Base-by-base conservation (phyloP, 2,113 vertebrate species). In the Siniperca knerii region DNA sequence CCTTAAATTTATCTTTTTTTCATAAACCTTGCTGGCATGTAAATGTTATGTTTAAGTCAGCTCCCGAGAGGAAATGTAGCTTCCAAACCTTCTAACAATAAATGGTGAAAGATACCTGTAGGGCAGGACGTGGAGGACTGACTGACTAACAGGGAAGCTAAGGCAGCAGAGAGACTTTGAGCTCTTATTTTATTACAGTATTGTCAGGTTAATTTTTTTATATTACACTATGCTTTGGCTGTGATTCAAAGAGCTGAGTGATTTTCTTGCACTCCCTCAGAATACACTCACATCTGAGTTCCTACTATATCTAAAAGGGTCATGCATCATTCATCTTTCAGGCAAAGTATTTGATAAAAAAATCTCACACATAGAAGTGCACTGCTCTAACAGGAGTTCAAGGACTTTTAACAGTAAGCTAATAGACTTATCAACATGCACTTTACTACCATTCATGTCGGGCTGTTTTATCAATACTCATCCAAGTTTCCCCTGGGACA, bases 391-490 rank as follows among this genome's bases (percentile, higher is more conserved):
- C 48, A 64, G n/a, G 33, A 46, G 25, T 66, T 67, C 35, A 60
- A 72, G 3, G 40, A 44, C 50, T 60, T 81, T 74, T 60, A 52
- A 60, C 8, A 44, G 25, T 37, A 13, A 67, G 12, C 29, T 73
- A 79, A 75, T 37, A 64, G 54, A 75, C 40, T 57, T 52, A 76
- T 81, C 52, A 80, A 46, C 62, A 86, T 70, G 12, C n/a, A 67
- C 23, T 81, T 64, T 20, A 74, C 37, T 55, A 33, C 50, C 13
- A 66, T 77, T 92, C 64, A 81, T 58, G 71, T 69, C 8, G n/a
- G 16, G 55, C 81, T 68, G 67, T 79, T 85, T 84, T 64, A 92
- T 93, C 90, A 84, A 89, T 92, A 87, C 70, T 78, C 23, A 73
- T 52, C 50, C 68, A 55, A 58, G 69, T 40, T 54, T 37, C 48